A percentile compares a stretch with the other conserved stretches of the same genome.
phyloP scores from a whole-genome alignment of 2,113 vertebrate genomes.

The Myocastor coypus region DNA sequence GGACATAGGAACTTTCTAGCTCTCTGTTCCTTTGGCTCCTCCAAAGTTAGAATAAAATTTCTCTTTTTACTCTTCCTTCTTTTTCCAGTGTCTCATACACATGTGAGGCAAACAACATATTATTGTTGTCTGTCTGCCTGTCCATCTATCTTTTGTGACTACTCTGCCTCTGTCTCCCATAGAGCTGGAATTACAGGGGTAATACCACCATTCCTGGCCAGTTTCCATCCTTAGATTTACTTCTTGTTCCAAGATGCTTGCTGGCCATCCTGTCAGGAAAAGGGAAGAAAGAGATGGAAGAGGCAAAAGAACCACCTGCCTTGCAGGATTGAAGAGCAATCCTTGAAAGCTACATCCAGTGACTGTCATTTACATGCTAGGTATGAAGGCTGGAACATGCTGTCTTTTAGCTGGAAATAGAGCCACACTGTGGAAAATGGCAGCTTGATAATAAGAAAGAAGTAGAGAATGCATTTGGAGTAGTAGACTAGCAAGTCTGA shows the following conservation, averaged over 20 bases:
- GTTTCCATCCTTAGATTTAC: background rate
- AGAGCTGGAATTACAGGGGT: background rate
- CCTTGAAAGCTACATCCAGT: background rate
- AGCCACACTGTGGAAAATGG: background rate
- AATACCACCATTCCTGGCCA: background rate
- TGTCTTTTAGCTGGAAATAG: background rate
- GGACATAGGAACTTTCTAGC: background rate
- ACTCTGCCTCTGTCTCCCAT: background rate
- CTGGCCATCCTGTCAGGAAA: background rate
- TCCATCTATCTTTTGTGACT: background rate
- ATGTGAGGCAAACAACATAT: background rate
- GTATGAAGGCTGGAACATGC: background rate
- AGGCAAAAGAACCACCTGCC: background rate
- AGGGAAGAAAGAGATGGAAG: background rate
- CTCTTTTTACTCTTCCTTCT: background rate
- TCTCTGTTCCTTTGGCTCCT: background rate
- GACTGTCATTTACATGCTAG: background rate
- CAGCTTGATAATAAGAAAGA: background rate
- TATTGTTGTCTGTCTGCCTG: background rate
- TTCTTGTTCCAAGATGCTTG: background rate
- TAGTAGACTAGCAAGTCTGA: background rate
- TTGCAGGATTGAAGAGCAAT: background rate
- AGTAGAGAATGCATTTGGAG: background rate
- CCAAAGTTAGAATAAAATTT: background rate
- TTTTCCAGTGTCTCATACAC: background rate